A percentile compares a stretch with the other conserved stretches of the same genome.
Evolutionary conservation across 1,140 invertebrate species (phyloP).

Genomic region (Diabrotica undecimpunctata): DNA sequence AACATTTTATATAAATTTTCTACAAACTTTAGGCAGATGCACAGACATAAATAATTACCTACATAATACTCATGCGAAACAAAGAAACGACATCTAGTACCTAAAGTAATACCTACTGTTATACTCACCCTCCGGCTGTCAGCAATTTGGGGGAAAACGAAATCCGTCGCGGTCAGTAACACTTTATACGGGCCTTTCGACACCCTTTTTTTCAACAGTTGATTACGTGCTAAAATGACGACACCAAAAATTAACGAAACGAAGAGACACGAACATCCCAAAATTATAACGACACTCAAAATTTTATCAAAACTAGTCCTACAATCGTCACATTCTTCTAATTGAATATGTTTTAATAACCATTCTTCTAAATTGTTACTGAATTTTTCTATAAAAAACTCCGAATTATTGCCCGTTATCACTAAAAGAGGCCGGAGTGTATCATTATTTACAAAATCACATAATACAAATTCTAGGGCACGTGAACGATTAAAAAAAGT

Average conservation of each 20-base stretch:
- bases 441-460: conserved; percentile 32
- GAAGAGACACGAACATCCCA: conserved; percentile 40
- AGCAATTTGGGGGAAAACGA: conserved; percentile 67
- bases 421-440: conserved; percentile 34
- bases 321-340: conserved; percentile 44
- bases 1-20: too few relatives aligned
- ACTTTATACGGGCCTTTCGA: conserved; percentile 75
- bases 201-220: conserved; percentile 62
- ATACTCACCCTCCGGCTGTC: conserved; percentile 61
- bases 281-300: conserved; percentile 34
- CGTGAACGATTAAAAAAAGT: not conserved
- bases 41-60: too few relatives aligned
- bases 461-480: conserved; percentile 23
- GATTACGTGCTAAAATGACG: conserved; percentile 48
- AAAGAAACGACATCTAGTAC: too few relatives aligned
- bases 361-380: conserved; percentile 41
- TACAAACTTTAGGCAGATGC: too few relatives aligned
- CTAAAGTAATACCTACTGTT: too few relatives aligned
- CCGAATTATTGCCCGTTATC: conserved; percentile 27
- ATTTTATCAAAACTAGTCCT: conserved; percentile 33
- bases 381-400: conserved; percentile 29
- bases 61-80: too few relatives aligned
- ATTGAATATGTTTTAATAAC: conserved; percentile 40
- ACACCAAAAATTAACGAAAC: conserved; percentile 37
- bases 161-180: conserved; percentile 67